phyloP scores from a whole-genome alignment of 2,113 vertebrate species.

The Pipra filicauda region DNA sequence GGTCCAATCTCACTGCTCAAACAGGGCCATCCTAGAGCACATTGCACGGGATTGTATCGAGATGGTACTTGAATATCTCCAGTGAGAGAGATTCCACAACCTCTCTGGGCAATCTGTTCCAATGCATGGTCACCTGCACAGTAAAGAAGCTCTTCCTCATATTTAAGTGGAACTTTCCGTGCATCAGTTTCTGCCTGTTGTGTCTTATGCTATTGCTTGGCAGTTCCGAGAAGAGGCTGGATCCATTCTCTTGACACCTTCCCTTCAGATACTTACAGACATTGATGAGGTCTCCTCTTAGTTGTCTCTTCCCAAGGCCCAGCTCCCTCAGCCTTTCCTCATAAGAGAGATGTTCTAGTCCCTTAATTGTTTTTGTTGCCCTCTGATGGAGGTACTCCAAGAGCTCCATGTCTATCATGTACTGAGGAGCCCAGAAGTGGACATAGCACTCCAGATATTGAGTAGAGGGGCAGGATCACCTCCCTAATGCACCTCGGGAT shows the following conservation, averaged over 20 bases:
- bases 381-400: background rate
- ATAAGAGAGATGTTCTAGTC: background rate
- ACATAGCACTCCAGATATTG: background rate
- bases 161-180: background rate
- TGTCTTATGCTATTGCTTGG: background rate
- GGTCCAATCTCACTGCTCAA: background rate
- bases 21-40: background rate
- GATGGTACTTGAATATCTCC: background rate
- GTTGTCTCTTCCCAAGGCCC: background rate
- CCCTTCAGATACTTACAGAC: background rate
- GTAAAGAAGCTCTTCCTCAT: background rate
- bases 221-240: background rate
- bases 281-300: background rate
- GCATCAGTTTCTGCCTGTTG: background rate
- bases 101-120: background rate
- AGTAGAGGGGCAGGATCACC: background rate
- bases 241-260: background rate
- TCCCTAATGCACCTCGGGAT: background rate
- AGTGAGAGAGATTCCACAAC: background rate
- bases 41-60: background rate
- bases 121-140: background rate
- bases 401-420: background rate
- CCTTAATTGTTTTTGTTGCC: background rate
- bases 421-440: background rate
- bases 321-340: background rate